phyloP scores from a whole-genome alignment of 2,888 invertebrate species.

The Epinotia brunnichana region DNA sequence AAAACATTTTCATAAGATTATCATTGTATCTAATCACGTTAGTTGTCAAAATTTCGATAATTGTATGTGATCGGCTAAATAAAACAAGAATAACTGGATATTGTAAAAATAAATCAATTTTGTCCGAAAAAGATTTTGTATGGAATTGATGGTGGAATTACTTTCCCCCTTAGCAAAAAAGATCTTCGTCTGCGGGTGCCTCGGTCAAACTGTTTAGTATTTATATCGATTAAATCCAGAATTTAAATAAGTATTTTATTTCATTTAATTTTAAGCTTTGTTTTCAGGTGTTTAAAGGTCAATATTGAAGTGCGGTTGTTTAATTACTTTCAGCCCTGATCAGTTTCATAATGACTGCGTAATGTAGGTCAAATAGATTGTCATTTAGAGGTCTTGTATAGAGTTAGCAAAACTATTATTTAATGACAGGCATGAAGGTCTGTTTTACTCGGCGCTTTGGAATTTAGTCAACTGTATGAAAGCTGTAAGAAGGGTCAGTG shows the following conservation, averaged over 20 bases:
- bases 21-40: no score
- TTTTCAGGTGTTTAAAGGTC: background rate
- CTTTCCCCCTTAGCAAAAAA: no score
- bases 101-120: no score
- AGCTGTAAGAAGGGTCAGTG: conserved; percentile 9
- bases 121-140: no score
- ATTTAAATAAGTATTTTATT: background rate
- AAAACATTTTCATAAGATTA: no score
- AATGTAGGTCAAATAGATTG: conserved; percentile 23
- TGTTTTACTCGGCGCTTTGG: conserved; percentile 2
- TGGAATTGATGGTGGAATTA: no score
- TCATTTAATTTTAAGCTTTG: background rate
- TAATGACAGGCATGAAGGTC: background rate
- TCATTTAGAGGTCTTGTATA: background rate
- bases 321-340: conserved; percentile 17
- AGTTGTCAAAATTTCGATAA: no score
- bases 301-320: background rate
- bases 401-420: background rate
- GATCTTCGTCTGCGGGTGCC: no score
- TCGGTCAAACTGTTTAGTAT: no score
- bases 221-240: no score
- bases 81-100: no score
- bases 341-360: conserved; percentile 14
- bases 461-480: conserved; percentile 1
- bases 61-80: no score